Conservation (phyloP, 2,888 invertebrate genomes). For the Sphinx pinastri region DNA sequence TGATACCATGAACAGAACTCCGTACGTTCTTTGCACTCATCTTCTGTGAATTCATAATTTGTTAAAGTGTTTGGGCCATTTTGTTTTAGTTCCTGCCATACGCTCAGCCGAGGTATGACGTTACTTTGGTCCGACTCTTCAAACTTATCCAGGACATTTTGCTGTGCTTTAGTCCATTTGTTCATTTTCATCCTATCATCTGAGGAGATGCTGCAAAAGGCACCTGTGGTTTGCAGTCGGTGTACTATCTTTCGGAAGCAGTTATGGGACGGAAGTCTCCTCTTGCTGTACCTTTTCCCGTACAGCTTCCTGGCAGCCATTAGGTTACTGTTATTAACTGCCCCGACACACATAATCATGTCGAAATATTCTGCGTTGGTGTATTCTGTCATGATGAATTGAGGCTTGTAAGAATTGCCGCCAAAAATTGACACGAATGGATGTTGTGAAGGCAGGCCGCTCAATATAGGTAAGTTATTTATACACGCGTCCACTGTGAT, state of each 20-base stretch:
- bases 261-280: background rate
- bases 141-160: background rate
- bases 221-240: background rate
- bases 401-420: background rate
- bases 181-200: background rate
- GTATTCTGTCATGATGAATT: background rate
- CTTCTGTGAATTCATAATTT: background rate
- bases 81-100: background rate
- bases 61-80: background rate
- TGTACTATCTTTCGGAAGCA: background rate
- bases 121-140: background rate
- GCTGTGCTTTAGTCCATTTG: background rate
- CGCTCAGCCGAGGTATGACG: background rate
- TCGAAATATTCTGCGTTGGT: background rate
- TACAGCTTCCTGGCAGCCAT: conserved; percentile 7
- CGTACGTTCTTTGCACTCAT: background rate
- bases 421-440: background rate
- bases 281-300: background rate
- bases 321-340: background rate
- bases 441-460: background rate
- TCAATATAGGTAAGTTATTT: background rate
- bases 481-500: no score
- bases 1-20: background rate
- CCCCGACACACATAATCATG: background rate
- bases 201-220: background rate